phyloP scores from a whole-genome alignment of 2,113 vertebrate species.

The Fulica atra region DNA sequence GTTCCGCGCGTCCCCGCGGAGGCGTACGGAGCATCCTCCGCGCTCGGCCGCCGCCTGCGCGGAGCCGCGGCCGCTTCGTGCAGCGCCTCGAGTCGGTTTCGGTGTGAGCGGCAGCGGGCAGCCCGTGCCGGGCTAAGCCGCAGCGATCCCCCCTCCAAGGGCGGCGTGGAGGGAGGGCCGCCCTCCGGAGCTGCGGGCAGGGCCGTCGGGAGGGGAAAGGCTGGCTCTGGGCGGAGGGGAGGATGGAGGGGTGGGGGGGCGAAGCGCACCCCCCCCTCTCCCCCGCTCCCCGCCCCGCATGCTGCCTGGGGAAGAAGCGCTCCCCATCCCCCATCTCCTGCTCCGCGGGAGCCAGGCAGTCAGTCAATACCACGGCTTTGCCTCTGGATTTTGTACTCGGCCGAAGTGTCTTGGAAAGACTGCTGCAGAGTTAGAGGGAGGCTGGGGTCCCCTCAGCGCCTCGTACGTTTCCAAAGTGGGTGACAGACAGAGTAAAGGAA shows the following conservation, averaged over 20 bases:
- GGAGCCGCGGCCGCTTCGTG: background rate
- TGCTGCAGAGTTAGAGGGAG: background rate
- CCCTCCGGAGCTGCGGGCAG: background rate
- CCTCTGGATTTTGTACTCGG: background rate
- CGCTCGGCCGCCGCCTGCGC: background rate
- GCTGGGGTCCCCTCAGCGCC: background rate
- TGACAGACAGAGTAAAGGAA: background rate
- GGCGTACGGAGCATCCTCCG: background rate
- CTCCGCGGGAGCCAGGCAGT: background rate
- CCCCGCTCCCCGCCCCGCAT: no score
- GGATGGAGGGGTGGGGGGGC: no score
- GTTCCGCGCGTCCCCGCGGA: background rate
- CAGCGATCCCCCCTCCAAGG: accelerated
- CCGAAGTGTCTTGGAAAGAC: background rate
- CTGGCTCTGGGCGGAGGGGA: background rate
- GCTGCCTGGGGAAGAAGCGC: background rate
- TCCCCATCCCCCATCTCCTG: background rate
- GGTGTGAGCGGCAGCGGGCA: background rate
- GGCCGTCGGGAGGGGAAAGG: background rate
- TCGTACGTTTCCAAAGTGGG: accelerated
- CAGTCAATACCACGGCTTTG: background rate
- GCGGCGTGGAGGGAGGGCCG: background rate
- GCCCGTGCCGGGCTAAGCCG: background rate
- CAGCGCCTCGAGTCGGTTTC: background rate
- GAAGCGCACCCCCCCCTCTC: accelerated